A percentile compares a stretch with the other conserved stretches of the same genome.
Conservation (phyloP, 2,797 vertebrate species). For the Numenius phaeopus region DNA sequence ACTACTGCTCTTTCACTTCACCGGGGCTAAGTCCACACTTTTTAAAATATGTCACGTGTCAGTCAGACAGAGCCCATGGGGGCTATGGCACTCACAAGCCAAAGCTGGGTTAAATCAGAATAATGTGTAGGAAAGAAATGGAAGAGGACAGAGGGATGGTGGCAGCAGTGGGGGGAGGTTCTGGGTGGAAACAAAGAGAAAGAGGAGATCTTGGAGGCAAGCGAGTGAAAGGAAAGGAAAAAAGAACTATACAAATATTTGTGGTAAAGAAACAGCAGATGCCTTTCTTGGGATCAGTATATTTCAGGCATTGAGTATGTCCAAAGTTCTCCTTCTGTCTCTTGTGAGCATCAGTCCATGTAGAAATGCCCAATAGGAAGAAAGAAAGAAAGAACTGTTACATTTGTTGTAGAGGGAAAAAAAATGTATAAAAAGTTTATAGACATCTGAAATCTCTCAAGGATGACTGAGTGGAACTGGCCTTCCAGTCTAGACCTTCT, state of each 20-base stretch:
- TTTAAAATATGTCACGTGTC: slow-evolving; percentile 12
- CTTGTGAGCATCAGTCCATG: neutral
- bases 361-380: neutral
- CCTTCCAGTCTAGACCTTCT: neutral
- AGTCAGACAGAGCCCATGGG: neutral
- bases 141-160: neutral
- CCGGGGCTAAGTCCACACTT: neutral
- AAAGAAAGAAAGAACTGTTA: neutral
- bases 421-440: neutral
- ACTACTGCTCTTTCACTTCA: slow-evolving; percentile 26
- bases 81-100: neutral
- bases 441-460: neutral
- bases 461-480: neutral
- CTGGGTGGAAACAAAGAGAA: neutral
- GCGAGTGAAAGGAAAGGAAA: neutral
- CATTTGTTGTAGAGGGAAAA: neutral
- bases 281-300: neutral
- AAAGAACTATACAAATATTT: neutral
- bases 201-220: neutral
- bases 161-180: neutral
- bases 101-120: neutral
- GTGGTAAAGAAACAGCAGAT: neutral
- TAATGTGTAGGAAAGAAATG: neutral
- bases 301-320: neutral
- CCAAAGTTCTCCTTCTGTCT: neutral